These are phyloP conservation scores for Girardinichthys multiradiatus DNA, from an alignment of 2,113 vertebrate genomes.

Conservation along the genomic window DNA sequence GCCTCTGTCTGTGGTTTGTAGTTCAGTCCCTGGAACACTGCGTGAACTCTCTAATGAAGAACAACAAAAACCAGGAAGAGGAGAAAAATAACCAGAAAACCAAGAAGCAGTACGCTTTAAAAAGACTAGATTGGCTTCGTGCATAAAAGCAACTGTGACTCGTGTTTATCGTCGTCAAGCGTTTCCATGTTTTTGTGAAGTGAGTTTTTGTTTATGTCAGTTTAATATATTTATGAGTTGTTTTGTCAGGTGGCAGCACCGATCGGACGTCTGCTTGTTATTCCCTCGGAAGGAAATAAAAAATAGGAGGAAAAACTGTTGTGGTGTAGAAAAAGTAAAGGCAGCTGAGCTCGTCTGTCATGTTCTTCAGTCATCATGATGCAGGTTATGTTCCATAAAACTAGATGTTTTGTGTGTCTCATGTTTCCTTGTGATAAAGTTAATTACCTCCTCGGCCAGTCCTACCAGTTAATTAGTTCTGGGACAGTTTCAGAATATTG, in stretches of 20 bases:
- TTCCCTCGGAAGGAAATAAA: not conserved
- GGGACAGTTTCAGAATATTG: not conserved
- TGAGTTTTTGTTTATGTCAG: slow-evolving; percentile 32
- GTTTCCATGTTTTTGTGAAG: slow-evolving; percentile 27
- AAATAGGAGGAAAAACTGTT: not conserved
- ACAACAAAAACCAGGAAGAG: not conserved
- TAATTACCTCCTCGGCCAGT: not conserved
- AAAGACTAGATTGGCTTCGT: slow-evolving; percentile 1
- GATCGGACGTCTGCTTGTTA: not conserved
- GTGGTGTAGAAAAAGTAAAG: no score
- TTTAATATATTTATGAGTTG: slow-evolving; percentile 42
- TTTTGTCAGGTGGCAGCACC: not conserved
- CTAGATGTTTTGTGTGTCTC: not conserved
- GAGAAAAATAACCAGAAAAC: not conserved
- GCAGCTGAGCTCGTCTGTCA: no score
- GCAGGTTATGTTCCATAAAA: no score
- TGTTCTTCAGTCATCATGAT: no score
- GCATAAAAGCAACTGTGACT: slow-evolving; percentile 17
- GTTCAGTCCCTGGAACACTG: slow-evolving; percentile 11
- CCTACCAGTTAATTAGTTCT: not conserved
- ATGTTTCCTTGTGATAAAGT: not conserved
- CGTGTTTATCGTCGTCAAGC: slow-evolving; percentile 35
- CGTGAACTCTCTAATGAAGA: not conserved
- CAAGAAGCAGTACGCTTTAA: slow-evolving; percentile 40
- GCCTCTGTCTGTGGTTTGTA: slow-evolving; percentile 29